A percentile compares a stretch with the other conserved stretches of the same genome.
phyloP scores from a whole-genome alignment of 2,888 invertebrate species.

The Nephrotoma appendiculata region DNA sequence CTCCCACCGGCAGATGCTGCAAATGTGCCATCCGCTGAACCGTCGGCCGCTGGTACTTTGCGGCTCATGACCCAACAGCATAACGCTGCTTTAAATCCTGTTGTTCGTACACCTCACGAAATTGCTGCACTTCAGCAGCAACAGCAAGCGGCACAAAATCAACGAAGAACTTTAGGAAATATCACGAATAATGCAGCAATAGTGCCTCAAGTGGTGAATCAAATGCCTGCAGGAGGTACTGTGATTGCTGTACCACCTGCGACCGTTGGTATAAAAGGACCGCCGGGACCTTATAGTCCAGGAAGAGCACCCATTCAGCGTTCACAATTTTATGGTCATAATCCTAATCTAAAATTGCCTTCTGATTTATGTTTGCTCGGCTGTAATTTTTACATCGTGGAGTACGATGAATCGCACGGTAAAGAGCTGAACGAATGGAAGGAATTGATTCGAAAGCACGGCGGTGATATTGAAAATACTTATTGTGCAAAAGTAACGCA shows the following conservation, averaged over 20 bases:
- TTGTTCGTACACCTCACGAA: slow-evolving; percentile 34
- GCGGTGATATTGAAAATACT: slow-evolving; percentile 74
- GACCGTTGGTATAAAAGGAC: slow-evolving; percentile 14
- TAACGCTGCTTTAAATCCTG: slow-evolving; percentile 42
- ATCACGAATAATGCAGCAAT: slow-evolving; percentile 35
- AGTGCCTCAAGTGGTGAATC: slow-evolving; percentile 15
- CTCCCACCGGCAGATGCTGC: slow-evolving; percentile 33
- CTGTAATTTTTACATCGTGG: slow-evolving; percentile 82
- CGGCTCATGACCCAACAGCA: slow-evolving; percentile 78
- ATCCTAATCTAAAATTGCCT: slow-evolving; percentile 78
- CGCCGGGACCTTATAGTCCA: slow-evolving; percentile 32
- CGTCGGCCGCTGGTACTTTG: slow-evolving; percentile 53
- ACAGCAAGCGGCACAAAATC: slow-evolving; percentile 36
- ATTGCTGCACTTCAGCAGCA: slow-evolving; percentile 39
- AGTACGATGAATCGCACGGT: slow-evolving; percentile 58
- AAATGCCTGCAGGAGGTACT: slow-evolving; percentile 20
- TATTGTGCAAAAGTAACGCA: slow-evolving; percentile 84
- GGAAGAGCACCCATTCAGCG: slow-evolving; percentile 38
- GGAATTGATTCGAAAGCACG: slow-evolving; percentile 60
- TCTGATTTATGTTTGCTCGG: slow-evolving; percentile 81
- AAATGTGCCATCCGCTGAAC: slow-evolving; percentile 35
- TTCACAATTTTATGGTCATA: slow-evolving; percentile 83
- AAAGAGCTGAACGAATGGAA: slow-evolving; percentile 49
- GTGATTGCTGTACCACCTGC: slow-evolving; percentile 10
- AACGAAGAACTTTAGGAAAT: slow-evolving; percentile 37